These are phyloP conservation scores for Oryctes rhinoceros DNA, from an alignment of 1,140 invertebrate genomes.

Conservation along the genomic window DNA sequence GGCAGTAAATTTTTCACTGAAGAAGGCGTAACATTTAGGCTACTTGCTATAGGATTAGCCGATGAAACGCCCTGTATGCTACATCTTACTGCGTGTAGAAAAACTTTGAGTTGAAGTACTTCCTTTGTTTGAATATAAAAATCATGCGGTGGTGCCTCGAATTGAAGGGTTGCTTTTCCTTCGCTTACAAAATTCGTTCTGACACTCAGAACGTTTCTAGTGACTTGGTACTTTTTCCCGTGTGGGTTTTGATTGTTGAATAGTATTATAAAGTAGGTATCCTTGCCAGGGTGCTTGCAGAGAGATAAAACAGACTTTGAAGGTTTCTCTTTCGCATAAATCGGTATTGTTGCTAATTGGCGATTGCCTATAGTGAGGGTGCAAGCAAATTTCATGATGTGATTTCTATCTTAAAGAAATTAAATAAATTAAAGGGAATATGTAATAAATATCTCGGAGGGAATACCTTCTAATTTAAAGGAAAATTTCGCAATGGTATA, in stretches of 20 bases:
- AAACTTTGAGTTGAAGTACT: constrained; percentile 72
- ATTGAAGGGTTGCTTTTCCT: constrained; percentile 77
- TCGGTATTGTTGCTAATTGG: constrained; percentile 60
- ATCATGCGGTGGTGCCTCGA: constrained; percentile 74
- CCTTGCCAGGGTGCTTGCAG: constrained; percentile 68
- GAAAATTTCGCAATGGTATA: no score
- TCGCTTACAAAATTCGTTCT: constrained; percentile 75
- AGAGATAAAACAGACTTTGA: constrained; percentile 71
- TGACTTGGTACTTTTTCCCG: constrained; percentile 74
- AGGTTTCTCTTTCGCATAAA: constrained; percentile 61
- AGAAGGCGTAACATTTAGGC: constrained; percentile 63
- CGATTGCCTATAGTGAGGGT: constrained; percentile 71
- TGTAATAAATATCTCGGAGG: no score
- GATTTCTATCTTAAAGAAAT: background rate
- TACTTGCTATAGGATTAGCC: constrained; percentile 65
- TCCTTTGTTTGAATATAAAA: constrained; percentile 71
- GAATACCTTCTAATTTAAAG: no score
- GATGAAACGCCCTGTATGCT: constrained; percentile 57
- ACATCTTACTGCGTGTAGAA: constrained; percentile 71
- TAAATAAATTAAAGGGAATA: background rate
- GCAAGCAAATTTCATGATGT: constrained; percentile 73
- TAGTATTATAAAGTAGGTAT: constrained; percentile 69
- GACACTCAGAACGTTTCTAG: constrained; percentile 70
- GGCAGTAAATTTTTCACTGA: constrained; percentile 60
- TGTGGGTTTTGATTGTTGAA: constrained; percentile 72